Conservation (phyloP, 2,888 invertebrate genomes). For the Argyresthia goedartella region DNA sequence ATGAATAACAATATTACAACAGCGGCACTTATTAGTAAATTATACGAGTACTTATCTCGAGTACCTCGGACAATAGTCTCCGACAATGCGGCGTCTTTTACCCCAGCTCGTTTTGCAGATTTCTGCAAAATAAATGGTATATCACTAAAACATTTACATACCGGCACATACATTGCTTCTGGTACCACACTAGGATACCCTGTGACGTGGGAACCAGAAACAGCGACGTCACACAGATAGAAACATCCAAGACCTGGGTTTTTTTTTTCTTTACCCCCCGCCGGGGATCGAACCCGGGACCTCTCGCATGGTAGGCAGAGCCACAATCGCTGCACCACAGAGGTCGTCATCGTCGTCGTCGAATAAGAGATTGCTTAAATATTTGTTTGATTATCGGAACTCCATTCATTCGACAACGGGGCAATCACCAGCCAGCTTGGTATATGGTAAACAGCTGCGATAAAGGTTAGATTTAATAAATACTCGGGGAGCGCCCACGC, state of each 20-base stretch:
- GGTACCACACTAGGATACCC: too few species aligned
- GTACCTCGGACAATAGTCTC: neutral
- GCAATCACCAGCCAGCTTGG: neutral
- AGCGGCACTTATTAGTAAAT: neutral
- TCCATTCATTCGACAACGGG: neutral
- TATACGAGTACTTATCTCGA: neutral
- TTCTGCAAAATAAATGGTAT: constrained; percentile 2
- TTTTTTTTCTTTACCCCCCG: neutral
- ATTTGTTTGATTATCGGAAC: constrained; percentile 1
- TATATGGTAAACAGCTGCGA: neutral
- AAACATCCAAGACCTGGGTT: too few species aligned
- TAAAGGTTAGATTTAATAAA: neutral
- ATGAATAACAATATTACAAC: neutral
- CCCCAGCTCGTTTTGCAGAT: neutral
- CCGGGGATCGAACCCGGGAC: neutral
- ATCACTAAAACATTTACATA: too few species aligned
- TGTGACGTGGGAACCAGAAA: too few species aligned
- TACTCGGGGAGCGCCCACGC: neutral
- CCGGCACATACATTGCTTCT: too few species aligned
- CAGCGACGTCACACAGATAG: too few species aligned
- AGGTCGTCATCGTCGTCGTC: neutral
- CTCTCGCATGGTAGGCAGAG: neutral
- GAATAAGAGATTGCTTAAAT: neutral
- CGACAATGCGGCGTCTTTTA: neutral
- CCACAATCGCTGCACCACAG: neutral